Base-by-base conservation (phyloP, 2,888 invertebrate species). In the Platycheirus albimanus region DNA sequence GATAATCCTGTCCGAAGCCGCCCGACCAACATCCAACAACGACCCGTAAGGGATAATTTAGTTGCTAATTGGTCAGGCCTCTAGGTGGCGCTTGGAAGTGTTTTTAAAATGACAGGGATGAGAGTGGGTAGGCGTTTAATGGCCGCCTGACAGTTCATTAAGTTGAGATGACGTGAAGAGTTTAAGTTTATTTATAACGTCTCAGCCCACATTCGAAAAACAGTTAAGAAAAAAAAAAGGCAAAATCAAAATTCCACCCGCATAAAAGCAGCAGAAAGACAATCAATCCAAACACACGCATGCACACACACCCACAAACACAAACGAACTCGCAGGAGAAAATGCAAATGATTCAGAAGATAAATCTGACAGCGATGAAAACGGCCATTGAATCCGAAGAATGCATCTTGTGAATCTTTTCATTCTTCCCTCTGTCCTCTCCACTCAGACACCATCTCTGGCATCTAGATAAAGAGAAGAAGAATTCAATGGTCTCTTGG, bases 11-110 rank as follows among this genome's bases (percentile, higher is more conserved):
- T 64, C 30, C 24, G 2, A 63, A 24, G n/a, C n/a, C 6, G 6
- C 0, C 24, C 24, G 13, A 49, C 49, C 49, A 13, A n/a, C n/a
- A n/a, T n/a, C n/a, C n/a, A 51, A 51, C 10, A 2, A 51, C 3
- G 15, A 6, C 28, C 28, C 70, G 45, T 41, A 58, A 81, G 71
- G 70, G 76, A 80, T 81, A 76, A 76, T 76, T 76, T 76, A 17
- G 51, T 51, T 52, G 61, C 66, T 81, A 81, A 76, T 71, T 72
- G 66, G 61, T 47, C 28, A 54, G 19, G 66, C 71, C 70, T 33
- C 52, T 61, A 15, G 61, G 61, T 71, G 81, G 76, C 71, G 76
- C 76, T 72, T 36, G 11, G 24, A 28, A 11, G 30, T 52, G 47
- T 58, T 38, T 5, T 41, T 24, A n/a, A 43, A 45, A 17, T 30